phyloP scores from a whole-genome alignment of 2,888 invertebrate genomes.

The Scaptomyza parva region DNA sequence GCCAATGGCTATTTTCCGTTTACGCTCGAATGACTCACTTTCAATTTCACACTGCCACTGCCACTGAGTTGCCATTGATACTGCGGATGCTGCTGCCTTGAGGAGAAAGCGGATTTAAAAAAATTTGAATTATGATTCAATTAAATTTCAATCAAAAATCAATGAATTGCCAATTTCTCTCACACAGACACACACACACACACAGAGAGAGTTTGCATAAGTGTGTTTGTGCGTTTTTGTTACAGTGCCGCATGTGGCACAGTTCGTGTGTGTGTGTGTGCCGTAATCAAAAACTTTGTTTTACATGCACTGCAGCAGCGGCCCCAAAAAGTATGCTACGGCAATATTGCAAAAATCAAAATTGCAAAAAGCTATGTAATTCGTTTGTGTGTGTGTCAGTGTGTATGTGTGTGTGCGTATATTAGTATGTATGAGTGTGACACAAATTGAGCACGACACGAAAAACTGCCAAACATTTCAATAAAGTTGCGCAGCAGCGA shows the following conservation, averaged over 20 bases:
- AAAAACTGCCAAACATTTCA: constrained; percentile 79
- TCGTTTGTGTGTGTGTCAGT: constrained; percentile 15
- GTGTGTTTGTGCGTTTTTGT: constrained; percentile 11
- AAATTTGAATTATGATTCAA: constrained; percentile 69
- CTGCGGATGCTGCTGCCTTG: too few species aligned
- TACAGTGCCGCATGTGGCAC: constrained; percentile 61
- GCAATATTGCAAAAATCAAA: constrained; percentile 73
- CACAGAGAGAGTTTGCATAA: background rate
- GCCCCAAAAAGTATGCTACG: constrained; percentile 74
- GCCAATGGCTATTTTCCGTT: constrained; percentile 42
- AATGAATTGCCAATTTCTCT: constrained; percentile 59
- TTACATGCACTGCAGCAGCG: constrained; percentile 63
- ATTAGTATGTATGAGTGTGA: constrained; percentile 52
- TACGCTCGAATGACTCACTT: constrained; percentile 45
- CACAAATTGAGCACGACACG: constrained; percentile 77
- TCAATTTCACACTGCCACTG: constrained; percentile 36
- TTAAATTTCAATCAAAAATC: constrained; percentile 76
- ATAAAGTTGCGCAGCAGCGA: constrained; percentile 76
- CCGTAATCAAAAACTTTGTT: constrained; percentile 69
- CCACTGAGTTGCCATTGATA: background rate
- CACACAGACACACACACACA: constrained; percentile 12
- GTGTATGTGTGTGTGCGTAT: constrained; percentile 19
- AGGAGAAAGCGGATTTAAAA: constrained; percentile 14
- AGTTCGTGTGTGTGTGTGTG: constrained; percentile 31
- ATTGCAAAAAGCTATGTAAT: constrained; percentile 64